Base-by-base conservation (phyloP, 2,113 vertebrate genomes). In the Ctenodactylus gundi region DNA sequence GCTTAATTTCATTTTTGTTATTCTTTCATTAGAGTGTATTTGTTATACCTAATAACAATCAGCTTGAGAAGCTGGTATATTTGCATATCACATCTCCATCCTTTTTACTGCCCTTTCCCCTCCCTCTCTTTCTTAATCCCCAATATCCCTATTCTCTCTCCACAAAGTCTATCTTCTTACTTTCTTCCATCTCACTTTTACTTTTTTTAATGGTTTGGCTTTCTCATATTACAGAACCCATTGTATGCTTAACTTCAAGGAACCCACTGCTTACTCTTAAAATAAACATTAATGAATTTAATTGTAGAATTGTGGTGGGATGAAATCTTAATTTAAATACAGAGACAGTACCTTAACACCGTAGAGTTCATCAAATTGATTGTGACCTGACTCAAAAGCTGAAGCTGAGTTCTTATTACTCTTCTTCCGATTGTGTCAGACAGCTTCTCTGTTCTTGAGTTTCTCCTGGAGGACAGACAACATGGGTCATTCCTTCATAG, bases 1-100 rank as follows among this genome's bases (percentile, higher is more conserved):
- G 21, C 72, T 90, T 89, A 89, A 75, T 75, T 85, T 92, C 51
- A 15, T n/a, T n/a, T n/a, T n/a, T n/a, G n/a, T n/a, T n/a, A n/a
- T n/a, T n/a, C n/a, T n/a, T n/a, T n/a, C n/a, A n/a, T n/a, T n/a
- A n/a, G n/a, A n/a, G n/a, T n/a, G n/a, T n/a, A n/a, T n/a, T n/a
- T n/a, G n/a, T n/a, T n/a, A n/a, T n/a, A n/a, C n/a, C n/a, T n/a
- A n/a, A n/a, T n/a, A n/a, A n/a, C n/a, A n/a, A n/a, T n/a, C n/a
- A n/a, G n/a, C n/a, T n/a, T n/a, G n/a, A n/a, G n/a, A n/a, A n/a
- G n/a, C n/a, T n/a, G n/a, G n/a, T n/a, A n/a, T n/a, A n/a, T n/a
- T n/a, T n/a, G n/a, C n/a, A n/a, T n/a, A n/a, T n/a, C n/a, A n/a
- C n/a, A n/a, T n/a, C n/a, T n/a, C n/a, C n/a, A n/a, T n/a, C n/a